These are phyloP conservation scores for Alfaro cultratus DNA, from an alignment of 2,797 vertebrate genomes.

Conservation along the genomic window DNA sequence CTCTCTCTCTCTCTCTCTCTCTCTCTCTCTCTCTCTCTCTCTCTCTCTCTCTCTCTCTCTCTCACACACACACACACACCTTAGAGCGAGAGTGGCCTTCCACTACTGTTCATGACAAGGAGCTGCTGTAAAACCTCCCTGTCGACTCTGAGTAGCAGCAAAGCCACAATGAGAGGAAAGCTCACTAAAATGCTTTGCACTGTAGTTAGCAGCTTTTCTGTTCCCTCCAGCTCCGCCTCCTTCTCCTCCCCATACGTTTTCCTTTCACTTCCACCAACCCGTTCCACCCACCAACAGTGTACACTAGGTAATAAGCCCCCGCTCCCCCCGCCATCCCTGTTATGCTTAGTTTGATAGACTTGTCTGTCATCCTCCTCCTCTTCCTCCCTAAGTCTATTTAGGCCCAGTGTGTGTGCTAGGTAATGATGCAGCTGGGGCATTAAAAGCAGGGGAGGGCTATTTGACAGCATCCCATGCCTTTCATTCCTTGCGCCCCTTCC, in stretches of 20 bases:
- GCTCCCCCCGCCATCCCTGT: conserved; percentile 29
- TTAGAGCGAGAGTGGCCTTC: conserved; percentile 42
- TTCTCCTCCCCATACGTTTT: conserved; percentile 18
- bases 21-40: conserved; percentile 14
- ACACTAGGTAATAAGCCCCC: conserved; percentile 58
- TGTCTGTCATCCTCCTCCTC: conserved; percentile 62
- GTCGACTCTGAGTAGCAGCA: conserved; percentile 26
- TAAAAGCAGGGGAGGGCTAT: conserved; percentile 75
- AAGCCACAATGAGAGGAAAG: conserved; percentile 30
- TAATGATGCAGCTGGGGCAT: conserved; percentile 75
- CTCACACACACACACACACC: conserved; percentile 1
- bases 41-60: conserved; percentile 15
- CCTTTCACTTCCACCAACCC: conserved; percentile 40
- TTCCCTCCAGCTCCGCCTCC: conserved; percentile 20
- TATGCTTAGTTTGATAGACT: conserved; percentile 71
- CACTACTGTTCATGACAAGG: conserved; percentile 49
- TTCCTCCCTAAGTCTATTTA: conserved; percentile 67
- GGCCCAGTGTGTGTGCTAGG: conserved; percentile 78
- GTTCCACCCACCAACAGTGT: conserved; percentile 25
- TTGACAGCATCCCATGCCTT: conserved; percentile 77
- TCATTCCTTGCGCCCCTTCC: conserved; percentile 54
- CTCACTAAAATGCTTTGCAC: conserved; percentile 52
- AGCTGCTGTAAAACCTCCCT: conserved; percentile 43
- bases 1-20: too few species aligned
- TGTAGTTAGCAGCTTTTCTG: conserved; percentile 49